phyloP scores from a whole-genome alignment of 37 sponge, comb jelly and placozoan genomes.

The Hexactinellida sp. region DNA sequence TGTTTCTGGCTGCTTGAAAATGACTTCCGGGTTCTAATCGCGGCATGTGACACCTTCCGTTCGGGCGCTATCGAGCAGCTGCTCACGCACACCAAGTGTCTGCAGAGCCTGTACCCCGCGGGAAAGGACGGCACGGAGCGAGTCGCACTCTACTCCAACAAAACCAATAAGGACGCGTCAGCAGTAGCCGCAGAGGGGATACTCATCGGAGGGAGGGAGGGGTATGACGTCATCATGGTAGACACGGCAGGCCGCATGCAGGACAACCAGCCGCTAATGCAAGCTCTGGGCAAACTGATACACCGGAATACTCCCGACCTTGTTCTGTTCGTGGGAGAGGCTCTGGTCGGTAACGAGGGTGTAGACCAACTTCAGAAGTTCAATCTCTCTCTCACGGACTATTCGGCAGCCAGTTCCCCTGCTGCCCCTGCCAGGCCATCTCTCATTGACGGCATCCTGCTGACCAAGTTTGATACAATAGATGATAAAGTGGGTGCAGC shows the following conservation, averaged over 20 bases:
- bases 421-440: constrained; percentile 27
- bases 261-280: constrained; percentile 94
- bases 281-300: constrained; percentile 88
- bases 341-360: constrained; percentile 92
- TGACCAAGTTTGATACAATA: constrained; percentile 94
- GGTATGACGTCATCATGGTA: constrained; percentile 78
- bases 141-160: constrained; percentile 57
- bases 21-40: constrained; percentile 63
- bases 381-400: constrained; percentile 74
- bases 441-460: constrained; percentile 84
- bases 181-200: constrained; percentile 70
- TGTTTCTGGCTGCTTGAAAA: constrained; percentile 92
- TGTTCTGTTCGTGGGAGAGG: constrained; percentile 92
- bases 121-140: constrained; percentile 26
- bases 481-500: constrained; percentile 98
- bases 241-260: constrained; percentile 97
- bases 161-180: constrained; percentile 78
- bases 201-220: constrained; percentile 31
- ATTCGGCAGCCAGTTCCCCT: constrained; percentile 21
- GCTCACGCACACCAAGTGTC: constrained; percentile 55
- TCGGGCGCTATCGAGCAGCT: constrained; percentile 95
- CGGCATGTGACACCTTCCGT: constrained; percentile 91
- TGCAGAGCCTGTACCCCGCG: constrained; percentile 59
- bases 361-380: constrained; percentile 89
- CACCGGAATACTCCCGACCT: constrained; percentile 71